phyloP scores from a whole-genome alignment of 1,140 invertebrate genomes.

The Elysia chlorotica region DNA sequence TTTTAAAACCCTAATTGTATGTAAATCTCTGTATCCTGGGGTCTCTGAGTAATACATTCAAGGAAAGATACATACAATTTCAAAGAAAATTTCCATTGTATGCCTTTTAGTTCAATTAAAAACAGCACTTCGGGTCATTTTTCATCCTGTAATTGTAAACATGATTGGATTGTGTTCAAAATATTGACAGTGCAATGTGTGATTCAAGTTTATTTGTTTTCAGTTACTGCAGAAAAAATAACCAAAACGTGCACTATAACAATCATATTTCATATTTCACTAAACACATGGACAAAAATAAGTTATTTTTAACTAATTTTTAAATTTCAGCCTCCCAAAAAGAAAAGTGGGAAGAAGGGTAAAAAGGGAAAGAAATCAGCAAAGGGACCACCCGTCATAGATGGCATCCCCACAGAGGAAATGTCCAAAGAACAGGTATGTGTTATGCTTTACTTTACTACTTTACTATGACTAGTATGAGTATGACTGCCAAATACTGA shows the following conservation, averaged over 20 bases:
- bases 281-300: not conserved
- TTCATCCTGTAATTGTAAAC: not conserved
- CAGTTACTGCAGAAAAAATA: no score
- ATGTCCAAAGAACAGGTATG: slow-evolving; percentile 86
- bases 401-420: slow-evolving; percentile 88
- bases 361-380: slow-evolving; percentile 60
- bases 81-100: no score
- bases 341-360: slow-evolving; percentile 60
- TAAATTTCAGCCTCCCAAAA: slow-evolving; percentile 52
- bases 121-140: no score
- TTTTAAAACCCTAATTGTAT: no score
- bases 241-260: no score
- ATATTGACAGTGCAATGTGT: not conserved
- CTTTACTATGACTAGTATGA: no score
- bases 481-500: no score
- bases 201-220: not conserved
- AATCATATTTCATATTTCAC: no score
- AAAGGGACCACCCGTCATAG: slow-evolving; percentile 70
- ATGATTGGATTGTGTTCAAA: not conserved
- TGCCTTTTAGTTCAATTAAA: no score
- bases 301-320: not conserved
- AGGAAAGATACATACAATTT: no score
- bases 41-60: no score
- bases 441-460: not conserved
- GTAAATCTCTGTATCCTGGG: no score